Base-by-base conservation (phyloP, 2,888 invertebrate species). In the Caenorhabditis japonica region DNA sequence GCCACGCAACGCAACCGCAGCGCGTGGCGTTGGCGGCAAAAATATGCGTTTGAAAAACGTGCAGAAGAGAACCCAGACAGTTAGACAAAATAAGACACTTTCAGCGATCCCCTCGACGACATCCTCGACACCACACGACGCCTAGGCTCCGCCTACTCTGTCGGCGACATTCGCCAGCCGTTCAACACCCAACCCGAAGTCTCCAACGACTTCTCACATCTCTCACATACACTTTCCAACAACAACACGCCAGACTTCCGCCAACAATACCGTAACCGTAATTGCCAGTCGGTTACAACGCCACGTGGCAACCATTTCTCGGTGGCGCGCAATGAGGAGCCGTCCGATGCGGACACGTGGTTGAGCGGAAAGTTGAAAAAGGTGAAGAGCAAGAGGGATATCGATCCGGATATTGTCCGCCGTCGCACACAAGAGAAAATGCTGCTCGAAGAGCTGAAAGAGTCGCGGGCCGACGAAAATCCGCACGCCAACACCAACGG, bases 371-470 rank as follows among this genome's bases (percentile, higher is more conserved):
- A 86, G 60, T 60, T 86, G 64, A 76, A 76, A 23, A 80, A 79
- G 60, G 78, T 87, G 15, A 70, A 71, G 15, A 71, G 80, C 36
- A 81, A 83, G 39, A 51, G 83, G 7, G 76, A 81, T 38, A 76
- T 80, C 38, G 83, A 84, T 58, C 85, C 85, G 13, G 80, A 79
- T 34, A 51, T 83, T 47, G 76, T 72, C 27, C 60, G 86, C 84
- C 71, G 88, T 83, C 70, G 86, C 75, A 75, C 83, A 64, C 81
- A 88, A 84, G 84, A 89, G 85, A 77, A 88, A 87, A 76, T 88
- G 86, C 23, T 89, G 52, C 74, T 86, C 43, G 87, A 87, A 72
- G 86, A 86, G 59, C 66, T 86, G 55, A 85, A 86, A 55, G 83
- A 85, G 43, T 39, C 64, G 17, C 46, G 47, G 4, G 52, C 49